Evolutionary conservation across 2,113 vertebrate genomes (phyloP), one percentile per base, ranked within the genome.

Genomic region (Dasypus novemcinctus): DNA sequence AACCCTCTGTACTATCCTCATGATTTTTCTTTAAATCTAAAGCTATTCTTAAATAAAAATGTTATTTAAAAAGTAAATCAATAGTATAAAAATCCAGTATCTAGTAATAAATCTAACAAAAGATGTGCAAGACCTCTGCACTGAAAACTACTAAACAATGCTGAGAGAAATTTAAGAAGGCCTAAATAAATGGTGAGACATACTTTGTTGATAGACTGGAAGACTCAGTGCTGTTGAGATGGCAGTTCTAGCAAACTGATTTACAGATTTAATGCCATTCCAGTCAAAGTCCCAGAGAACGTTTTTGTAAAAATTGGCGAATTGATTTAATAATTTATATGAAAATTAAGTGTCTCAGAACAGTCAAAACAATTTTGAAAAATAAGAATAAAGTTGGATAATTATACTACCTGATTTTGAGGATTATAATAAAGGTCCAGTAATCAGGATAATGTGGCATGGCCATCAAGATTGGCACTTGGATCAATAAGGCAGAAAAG

Each of bases 281-380:
- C 46, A 38, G 29, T 72, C 20, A 72, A 87, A 91, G 57, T 49
- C 7, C 25, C 18, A 78, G 21, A 49, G 46, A 49, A 49, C 11
- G 46, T 49, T 49, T 49, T 49, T 49, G 46, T 49, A 49, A 11
- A 49, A 49, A 49, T 49, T 49, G 5, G 46, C 46, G 11, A 46
- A 25, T 66, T 74, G 13, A 41, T 64, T 93, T 72, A 74, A 93
- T n/a, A 88, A 93, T 54, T 74, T 87, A 27, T 49, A 41, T 49
- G 57, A 33, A 93, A 72, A 88, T 27, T n/a, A 87, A 25, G 80
- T 41, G 64, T 81, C 33, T 38, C 46, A 49, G 49, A 71, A 27
- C 27, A 87, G 68, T 6, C 59, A 66, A 91, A 88, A 90, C 6
- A 87, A 41, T 74, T 85, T 95, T n/a, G n/a, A n/a, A n/a, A n/a